Conservation (phyloP, 2,797 vertebrate genomes). For the Sebastes cheni region DNA sequence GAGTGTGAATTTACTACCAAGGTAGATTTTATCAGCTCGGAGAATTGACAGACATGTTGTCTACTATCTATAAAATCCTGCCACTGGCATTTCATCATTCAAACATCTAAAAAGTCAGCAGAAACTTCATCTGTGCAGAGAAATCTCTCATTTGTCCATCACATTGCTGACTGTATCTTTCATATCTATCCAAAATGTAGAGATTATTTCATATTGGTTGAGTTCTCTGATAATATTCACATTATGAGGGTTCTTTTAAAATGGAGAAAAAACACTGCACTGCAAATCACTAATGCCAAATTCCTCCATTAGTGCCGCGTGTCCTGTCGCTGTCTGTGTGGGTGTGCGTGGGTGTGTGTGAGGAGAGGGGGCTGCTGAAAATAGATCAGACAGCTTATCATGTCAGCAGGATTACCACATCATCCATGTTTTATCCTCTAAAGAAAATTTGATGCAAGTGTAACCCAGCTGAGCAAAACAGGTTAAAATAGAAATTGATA, state of each 20-base stretch:
- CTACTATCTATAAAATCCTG: background rate
- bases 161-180: background rate
- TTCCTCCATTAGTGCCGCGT: conserved; percentile 5
- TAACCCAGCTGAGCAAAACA: background rate
- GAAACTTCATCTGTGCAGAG: background rate
- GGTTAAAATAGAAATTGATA: background rate
- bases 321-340: background rate
- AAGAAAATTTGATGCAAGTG: background rate
- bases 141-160: background rate
- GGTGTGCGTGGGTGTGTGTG: conserved; percentile 42
- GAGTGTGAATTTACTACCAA: conserved; percentile 6
- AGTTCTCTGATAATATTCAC: background rate
- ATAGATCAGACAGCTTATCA: conserved; percentile 34
- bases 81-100: background rate
- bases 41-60: background rate
- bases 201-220: background rate
- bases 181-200: background rate
- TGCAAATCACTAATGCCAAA: background rate
- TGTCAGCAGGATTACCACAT: conserved; percentile 31
- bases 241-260: background rate
- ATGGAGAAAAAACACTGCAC: background rate
- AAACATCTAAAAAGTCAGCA: conserved; percentile 3
- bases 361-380: conserved; percentile 22
- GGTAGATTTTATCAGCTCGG: conserved; percentile 7
- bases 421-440: conserved; percentile 11